Percentiles rank a stretch among this genome's conserved stretches.
Conservation (phyloP, 2,113 vertebrate genomes). For the Nerophis ophidion region DNA sequence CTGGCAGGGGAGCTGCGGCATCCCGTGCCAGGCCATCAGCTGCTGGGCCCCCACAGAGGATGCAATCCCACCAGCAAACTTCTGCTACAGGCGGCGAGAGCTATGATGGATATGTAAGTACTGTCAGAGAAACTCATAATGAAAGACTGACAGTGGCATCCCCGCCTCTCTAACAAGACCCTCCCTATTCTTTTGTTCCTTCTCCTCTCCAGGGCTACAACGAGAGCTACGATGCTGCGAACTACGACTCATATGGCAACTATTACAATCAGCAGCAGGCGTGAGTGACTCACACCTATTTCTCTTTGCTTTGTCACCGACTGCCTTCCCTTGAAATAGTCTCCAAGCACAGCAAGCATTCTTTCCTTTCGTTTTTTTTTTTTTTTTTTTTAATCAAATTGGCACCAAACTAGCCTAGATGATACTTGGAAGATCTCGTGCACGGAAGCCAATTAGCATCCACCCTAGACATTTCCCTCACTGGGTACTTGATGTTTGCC, state of each 20-base stretch:
- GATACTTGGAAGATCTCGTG: slow-evolving; percentile 31
- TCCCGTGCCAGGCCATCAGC: slow-evolving; percentile 78
- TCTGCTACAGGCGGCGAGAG: slow-evolving; percentile 72
- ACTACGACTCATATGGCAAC: slow-evolving; percentile 92
- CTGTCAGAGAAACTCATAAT: background rate
- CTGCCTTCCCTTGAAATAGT: slow-evolving; percentile 18
- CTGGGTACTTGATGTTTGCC: slow-evolving; percentile 32
- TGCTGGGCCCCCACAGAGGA: slow-evolving; percentile 79
- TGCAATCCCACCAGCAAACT: slow-evolving; percentile 71
- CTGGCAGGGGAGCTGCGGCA: slow-evolving; percentile 74
- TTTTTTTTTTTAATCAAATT: slow-evolving; percentile 16
- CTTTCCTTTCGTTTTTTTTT: background rate
- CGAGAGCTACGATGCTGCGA: slow-evolving; percentile 85
- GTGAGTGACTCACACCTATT: slow-evolving; percentile 74
- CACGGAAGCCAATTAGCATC: slow-evolving; percentile 36
- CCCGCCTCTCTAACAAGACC: slow-evolving; percentile 37
- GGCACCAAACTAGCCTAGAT: slow-evolving; percentile 20
- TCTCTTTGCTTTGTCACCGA: slow-evolving; percentile 42
- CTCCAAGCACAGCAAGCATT: slow-evolving; percentile 15
- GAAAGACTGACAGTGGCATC: slow-evolving; percentile 23
- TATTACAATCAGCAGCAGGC: slow-evolving; percentile 96
- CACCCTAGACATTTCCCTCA: slow-evolving; percentile 27
- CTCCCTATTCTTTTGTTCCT: slow-evolving; percentile 13
- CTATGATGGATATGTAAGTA: slow-evolving; percentile 90
- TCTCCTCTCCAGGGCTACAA: slow-evolving; percentile 81